Conservation (phyloP, 1,140 invertebrate species). For the Cotesia typhae region DNA sequence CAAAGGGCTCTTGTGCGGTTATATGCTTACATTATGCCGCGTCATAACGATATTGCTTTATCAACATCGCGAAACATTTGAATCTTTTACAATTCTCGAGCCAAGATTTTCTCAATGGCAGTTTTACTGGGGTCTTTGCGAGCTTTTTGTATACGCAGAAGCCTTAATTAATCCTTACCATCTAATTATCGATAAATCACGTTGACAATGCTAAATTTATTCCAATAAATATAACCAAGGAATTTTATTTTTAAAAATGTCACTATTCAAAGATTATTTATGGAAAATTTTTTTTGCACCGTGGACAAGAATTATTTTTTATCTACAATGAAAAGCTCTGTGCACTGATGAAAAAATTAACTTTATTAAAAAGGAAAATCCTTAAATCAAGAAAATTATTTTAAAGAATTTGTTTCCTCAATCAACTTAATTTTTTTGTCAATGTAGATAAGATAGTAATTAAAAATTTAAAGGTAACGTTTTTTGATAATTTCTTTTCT, state of each 20-base stretch:
- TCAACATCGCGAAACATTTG: constrained; percentile 39
- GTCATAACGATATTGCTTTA: constrained; percentile 44
- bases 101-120: constrained; percentile 2
- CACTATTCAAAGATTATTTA: background rate
- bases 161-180: constrained; percentile 23
- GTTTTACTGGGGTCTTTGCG: too few species aligned
- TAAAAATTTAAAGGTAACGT: too few species aligned
- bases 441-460: too few species aligned
- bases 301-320: too few species aligned
- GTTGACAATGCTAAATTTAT: constrained; percentile 3
- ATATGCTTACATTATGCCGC: constrained; percentile 40
- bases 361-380: too few species aligned
- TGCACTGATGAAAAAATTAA: too few species aligned
- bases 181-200: constrained; percentile 22
- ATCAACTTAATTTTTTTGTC: too few species aligned
- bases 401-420: too few species aligned
- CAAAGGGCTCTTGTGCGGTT: constrained; percentile 31
- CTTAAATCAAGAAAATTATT: too few species aligned
- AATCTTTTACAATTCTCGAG: constrained; percentile 29
- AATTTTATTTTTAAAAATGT: constrained; percentile 1
- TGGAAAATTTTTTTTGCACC: too few species aligned
- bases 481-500: too few species aligned
- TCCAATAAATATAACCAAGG: background rate
- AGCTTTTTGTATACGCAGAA: background rate
- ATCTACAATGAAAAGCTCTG: too few species aligned